phyloP scores from a whole-genome alignment of 2,797 vertebrate genomes.

The Ceryle rudis region DNA sequence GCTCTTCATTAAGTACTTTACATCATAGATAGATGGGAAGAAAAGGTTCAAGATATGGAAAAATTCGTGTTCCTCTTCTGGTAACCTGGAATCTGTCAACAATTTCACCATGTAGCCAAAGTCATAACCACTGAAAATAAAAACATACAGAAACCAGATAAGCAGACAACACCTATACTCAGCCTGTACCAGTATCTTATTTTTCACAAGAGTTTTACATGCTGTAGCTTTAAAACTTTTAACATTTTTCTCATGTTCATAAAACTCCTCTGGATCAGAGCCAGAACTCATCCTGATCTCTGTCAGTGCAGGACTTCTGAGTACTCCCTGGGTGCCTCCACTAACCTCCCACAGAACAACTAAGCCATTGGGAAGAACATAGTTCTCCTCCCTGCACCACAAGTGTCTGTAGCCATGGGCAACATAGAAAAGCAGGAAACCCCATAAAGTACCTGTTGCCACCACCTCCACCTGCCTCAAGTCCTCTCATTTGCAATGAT shows the following conservation, averaged over 20 bases:
- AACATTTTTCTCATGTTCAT: not conserved
- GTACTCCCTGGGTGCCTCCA: not conserved
- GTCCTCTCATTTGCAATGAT: not conserved
- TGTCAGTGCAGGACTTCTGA: not conserved
- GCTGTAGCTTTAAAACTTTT: not conserved
- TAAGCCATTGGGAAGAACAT: not conserved
- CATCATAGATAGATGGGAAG: conserved; percentile 98
- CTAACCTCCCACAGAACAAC: not conserved
- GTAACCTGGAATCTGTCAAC: conserved; percentile 93
- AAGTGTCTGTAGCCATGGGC: not conserved
- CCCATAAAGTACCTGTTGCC: not conserved
- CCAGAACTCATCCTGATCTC: not conserved
- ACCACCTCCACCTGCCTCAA: not conserved
- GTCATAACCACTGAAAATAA: conserved; percentile 90
- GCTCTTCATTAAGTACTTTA: conserved; percentile 99
- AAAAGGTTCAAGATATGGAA: conserved; percentile 98
- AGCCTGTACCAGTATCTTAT: accelerated
- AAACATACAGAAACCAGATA: not conserved
- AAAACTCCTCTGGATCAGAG: not conserved
- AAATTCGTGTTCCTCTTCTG: conserved; percentile 97
- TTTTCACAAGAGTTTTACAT: not conserved
- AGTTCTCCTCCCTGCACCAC: not conserved
- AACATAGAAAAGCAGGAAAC: not conserved
- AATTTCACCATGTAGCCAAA: conserved; percentile 99
- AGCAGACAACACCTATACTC: not conserved